Evolutionary conservation across 2,888 invertebrate species (phyloP), one percentile per base, ranked within the genome.

Genomic region (Urechis unicinctus): DNA sequence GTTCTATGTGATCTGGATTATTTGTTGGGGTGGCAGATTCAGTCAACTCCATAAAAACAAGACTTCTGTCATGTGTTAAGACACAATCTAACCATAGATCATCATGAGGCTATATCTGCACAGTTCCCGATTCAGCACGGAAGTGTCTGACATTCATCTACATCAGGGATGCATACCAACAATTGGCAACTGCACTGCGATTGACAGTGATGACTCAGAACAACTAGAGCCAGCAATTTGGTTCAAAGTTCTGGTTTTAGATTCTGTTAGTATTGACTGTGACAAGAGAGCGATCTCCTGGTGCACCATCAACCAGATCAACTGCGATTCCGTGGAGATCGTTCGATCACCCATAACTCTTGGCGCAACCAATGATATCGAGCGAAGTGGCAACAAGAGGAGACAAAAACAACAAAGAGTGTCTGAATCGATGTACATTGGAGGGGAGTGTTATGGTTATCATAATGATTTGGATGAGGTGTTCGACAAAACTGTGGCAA

Each of bases 261-360:
- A 71, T 47, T 63, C 70, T 1, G 61, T 73, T 13, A 65, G 67
- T 36, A 67, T 74, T 21, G 72, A 74, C 52, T 71, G 70, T 60
- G 65, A 66, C 30, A 49, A 56, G 5, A 54, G 67, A 24, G 56
- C 58, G 21, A 63, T 72, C 9, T 58, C 57, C 52, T 70, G 71
- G 68, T 52, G 53, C 41, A 36, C 54, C 6, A 26, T 51, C 28
- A 31, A 36, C 36, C 17, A 9, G 17, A 13, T 17, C 9, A 9
- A 22, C 13, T 25, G 26, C n/a, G 48, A 4, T 9, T 48, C 17
- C 28, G 21, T 22, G 17, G 3, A 17, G 6, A 26, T 13, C 21
- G 2, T 28, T 9, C 17, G 9, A 21, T 22, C 22, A 22, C 26
- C 48, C 2, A n/a, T n/a, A n/a, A n/a, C n/a, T n/a, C n/a, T n/a